Evolutionary conservation across 2,888 invertebrate genomes (phyloP).

Genomic region (Agrilus cyanescens): DNA sequence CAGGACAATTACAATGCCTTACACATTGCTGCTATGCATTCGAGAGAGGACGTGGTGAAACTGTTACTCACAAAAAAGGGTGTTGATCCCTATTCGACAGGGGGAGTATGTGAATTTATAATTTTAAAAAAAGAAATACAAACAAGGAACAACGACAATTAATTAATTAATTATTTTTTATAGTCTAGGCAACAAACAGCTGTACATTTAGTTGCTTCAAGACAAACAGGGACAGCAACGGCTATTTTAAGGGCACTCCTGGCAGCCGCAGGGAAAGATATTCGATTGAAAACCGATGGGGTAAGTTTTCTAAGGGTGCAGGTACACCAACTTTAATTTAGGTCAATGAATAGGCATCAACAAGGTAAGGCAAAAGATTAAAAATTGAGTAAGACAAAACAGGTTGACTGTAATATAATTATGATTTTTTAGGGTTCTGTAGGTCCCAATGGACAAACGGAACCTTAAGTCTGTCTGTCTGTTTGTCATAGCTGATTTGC

Average conservation of each 20-base stretch:
- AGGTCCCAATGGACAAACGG: no score
- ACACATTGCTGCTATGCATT: constrained; percentile 90
- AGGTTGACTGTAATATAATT: no score
- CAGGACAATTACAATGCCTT: constrained; percentile 95
- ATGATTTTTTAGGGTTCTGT: no score
- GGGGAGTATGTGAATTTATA: constrained; percentile 69
- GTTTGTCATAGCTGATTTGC: no score
- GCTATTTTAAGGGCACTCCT: constrained; percentile 81
- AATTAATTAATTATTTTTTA: constrained; percentile 16
- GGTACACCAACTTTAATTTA: no score
- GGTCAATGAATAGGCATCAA: no score
- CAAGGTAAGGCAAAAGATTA: not conserved
- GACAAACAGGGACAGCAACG: constrained; percentile 86
- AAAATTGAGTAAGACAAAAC: no score
- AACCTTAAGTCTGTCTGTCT: no score
- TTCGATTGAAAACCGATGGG: constrained; percentile 74
- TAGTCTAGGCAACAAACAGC: constrained; percentile 90
- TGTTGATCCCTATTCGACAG: constrained; percentile 84
- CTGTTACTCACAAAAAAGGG: constrained; percentile 75
- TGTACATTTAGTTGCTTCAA: constrained; percentile 86
- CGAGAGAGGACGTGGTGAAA: constrained; percentile 90
- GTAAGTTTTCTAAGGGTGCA: constrained; percentile 45
- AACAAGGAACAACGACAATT: constrained; percentile 2
- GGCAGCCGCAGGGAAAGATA: constrained; percentile 81
- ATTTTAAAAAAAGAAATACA: no score